Base-by-base conservation (phyloP, 2,888 invertebrate species). In the Leptopterna dolabrata region DNA sequence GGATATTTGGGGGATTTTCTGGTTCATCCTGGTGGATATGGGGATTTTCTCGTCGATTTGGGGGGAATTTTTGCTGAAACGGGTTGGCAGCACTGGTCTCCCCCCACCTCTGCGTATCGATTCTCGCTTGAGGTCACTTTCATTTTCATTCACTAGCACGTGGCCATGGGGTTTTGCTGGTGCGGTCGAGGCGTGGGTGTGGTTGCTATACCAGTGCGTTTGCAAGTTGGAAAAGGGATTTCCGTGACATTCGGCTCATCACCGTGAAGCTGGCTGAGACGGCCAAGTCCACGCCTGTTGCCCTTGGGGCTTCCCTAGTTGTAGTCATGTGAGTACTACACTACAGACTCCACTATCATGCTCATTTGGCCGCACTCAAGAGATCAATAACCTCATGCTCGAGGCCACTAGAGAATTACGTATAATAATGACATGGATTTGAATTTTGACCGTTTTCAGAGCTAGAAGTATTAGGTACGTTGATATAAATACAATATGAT, bases 251-350 rank as follows among this genome's bases (percentile, higher is more conserved):
- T 19, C 43, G 27, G n/a, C 13, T 16, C 2, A 63, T 24, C 63
- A 24, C 24, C 19, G 63, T 30, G 63, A 83, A 30, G 36, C 85
- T 86, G 86, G 78, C 87, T n/a, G 86, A 88, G 47, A 86, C 83
- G 16, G 83, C 87, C 11, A 88, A 24, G 27, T 87, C 87, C 9
- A 88, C 87, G 14, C 87, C 87, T 24, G n/a, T 88, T 16, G 88
- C 88, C 13, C 86, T 88, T 24, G 88, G 88, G 47, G 81, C 88
- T 13, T 83, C 88, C 7, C 36, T 88, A 0, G 27, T 87, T 11
- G 51, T 88, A 36, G 63, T 85, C 45, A 19, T 88, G 88, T 88
- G 73, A 88, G 88, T 88, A 36, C 0, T n/a, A 9, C 2, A n/a
- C 19, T 19, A 6, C 16, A 1, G 1, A 1, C 9, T 16, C 16